Base-by-base conservation (phyloP, 2,888 invertebrate genomes). In the Polyploca ridens region DNA sequence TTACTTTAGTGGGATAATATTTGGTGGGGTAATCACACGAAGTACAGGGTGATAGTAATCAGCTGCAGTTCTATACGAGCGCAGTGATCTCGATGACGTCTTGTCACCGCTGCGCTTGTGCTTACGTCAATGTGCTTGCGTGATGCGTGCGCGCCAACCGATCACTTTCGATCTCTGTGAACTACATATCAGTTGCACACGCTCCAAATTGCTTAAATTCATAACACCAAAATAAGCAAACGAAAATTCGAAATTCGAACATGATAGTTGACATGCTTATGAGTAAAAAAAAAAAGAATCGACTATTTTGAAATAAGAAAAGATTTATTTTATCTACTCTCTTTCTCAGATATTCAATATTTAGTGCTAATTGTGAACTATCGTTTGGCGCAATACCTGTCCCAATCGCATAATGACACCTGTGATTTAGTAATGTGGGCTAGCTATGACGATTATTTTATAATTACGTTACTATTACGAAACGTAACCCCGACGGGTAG, bases 391-490 rank as follows among this genome's bases (percentile, higher is more conserved):
- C 13, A 14, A 41, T 27, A 13, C 38, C 41, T 16, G 33, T 19
- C 19, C 27, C 38, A 16, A 33, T 16, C 60, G 38, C 60, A 19
- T 60, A 35, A 16, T 19, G 60, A 35, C 38, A 14, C 33, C 65
- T 70, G 82, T 84, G 78, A 84, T 88, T 88, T 84, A 84, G 78
- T 84, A 86, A 86, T 79, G 75, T 70, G 76, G 67, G 73, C 73
- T 74, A 75, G 78, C 72, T 81, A 71, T 73, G 76, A 77, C 80
- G 79, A 83, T 84, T 78, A 78, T 79, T 76, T 76, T 73, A 69
- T 73, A 72, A 87, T 88, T 89, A 84, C 82, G 86, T 90, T 90
- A 90, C 84, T 83, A 83, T 76, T 75, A 61, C 61, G 61, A 61
- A 61, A 61, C 27, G 41, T 77, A 75, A 82, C 79, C 77, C 77